A percentile compares a stretch with the other conserved stretches of the same genome.
Conservation (phyloP, 2,797 vertebrate genomes). For the Silurus lanzhouensis region DNA sequence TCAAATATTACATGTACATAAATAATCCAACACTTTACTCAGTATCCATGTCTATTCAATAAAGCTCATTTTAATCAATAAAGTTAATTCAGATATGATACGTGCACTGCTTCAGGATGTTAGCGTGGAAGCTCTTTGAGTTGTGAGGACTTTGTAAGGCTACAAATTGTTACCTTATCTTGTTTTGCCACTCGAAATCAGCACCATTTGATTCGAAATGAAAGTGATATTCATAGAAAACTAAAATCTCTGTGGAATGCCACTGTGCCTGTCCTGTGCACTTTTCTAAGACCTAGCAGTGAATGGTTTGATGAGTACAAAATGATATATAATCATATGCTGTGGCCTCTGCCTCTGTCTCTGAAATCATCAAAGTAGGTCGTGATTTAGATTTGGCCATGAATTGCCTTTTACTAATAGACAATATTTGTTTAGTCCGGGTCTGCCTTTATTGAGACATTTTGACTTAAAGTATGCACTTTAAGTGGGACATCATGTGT, state of each 20-base stretch:
- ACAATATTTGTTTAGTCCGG: background rate
- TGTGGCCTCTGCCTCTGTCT: too few species aligned
- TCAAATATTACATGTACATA: too few species aligned
- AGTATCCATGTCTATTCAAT: too few species aligned
- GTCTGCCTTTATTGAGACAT: background rate
- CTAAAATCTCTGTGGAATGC: background rate
- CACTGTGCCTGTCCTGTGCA: too few species aligned
- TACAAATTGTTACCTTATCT: background rate
- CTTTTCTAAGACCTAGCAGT: too few species aligned
- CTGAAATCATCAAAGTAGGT: too few species aligned
- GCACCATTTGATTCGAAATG: background rate
- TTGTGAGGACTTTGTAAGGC: background rate
- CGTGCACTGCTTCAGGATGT: background rate
- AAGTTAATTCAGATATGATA: background rate
- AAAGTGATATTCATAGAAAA: background rate
- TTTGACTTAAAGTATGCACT: background rate
- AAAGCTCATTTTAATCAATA: background rate
- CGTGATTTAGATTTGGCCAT: too few species aligned
- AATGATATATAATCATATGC: too few species aligned
- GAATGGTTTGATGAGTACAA: background rate
- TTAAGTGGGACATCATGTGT: background rate
- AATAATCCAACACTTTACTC: too few species aligned
- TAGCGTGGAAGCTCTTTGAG: background rate
- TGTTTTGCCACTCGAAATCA: background rate
- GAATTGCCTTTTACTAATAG: too few species aligned